These are phyloP conservation scores for Cremastinae sp. DNA, from an alignment of 2,888 invertebrate species.

Conservation along the genomic window DNA sequence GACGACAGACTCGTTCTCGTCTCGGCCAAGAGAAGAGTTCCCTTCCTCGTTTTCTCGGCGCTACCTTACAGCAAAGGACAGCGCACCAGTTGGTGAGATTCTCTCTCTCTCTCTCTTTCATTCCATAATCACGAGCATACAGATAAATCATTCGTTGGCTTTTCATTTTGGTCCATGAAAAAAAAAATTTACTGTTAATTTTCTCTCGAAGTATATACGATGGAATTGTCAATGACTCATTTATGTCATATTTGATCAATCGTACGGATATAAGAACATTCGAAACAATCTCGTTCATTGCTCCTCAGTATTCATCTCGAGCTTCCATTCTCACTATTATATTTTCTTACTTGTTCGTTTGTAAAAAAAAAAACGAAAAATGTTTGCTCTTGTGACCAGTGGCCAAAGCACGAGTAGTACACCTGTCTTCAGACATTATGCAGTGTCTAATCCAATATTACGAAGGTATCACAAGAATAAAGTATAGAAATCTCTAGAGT, in stretches of 20 bases:
- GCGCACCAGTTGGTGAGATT: constrained; percentile 84
- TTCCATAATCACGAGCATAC: background rate
- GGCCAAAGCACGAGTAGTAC: constrained; percentile 68
- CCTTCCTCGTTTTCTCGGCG: constrained; percentile 93
- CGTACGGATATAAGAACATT: no score
- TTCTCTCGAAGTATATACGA: no score
- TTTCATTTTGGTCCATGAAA: background rate
- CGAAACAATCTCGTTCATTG: background rate
- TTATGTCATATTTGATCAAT: no score
- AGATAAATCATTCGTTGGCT: background rate
- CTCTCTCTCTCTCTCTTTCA: background rate
- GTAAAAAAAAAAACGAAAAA: constrained; percentile 20
- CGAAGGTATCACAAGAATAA: constrained; percentile 67
- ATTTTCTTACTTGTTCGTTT: constrained; percentile 8
- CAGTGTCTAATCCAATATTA: constrained; percentile 69
- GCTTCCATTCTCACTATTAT: background rate
- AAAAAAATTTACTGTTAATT: no score
- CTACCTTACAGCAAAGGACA: constrained; percentile 90
- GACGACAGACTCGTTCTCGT: constrained; percentile 92
- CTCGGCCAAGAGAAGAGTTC: constrained; percentile 86
- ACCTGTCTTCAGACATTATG: constrained; percentile 70
- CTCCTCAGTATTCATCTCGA: constrained; percentile 21
- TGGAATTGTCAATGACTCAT: no score
- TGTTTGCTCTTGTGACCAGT: constrained; percentile 64
- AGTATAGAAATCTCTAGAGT: constrained; percentile 43